Base-by-base conservation (phyloP, 2,797 vertebrate species). In the Cyclura pinguis region DNA sequence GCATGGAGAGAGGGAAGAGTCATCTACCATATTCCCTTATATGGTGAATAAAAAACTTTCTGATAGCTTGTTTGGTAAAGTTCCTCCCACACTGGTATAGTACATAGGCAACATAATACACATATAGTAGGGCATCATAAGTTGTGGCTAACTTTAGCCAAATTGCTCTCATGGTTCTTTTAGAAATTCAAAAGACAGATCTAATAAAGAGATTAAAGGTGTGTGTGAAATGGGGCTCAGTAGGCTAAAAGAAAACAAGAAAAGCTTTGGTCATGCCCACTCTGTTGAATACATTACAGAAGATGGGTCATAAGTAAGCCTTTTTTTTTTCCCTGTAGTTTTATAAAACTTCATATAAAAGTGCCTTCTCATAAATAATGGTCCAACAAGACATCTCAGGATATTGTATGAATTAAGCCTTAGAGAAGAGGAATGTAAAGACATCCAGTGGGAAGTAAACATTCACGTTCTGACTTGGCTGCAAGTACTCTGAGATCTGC, bases 391-490 rank as follows among this genome's bases (percentile, higher is more conserved):
- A n/a, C 29, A 22, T 86, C 20, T 86, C 50, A 86, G 10, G 27
- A 57, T 57, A 38, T 55, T 74, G 32, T 74, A 57, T 16, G 32
- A 76, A 76, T 57, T 76, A 57, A 76, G 72, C 52, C 52, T 86
- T 76, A 76, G n/a, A 86, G 52, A n/a, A 76, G 85, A 86, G 57
- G 52, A 76, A 27, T 42, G 73, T 72, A 86, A 86, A 52, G 72
- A 76, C 85, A 76, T 76, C 12, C n/a, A 42, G 50, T 24, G 76
- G 22, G 72, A 86, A 86, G 59, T 29, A 76, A 86, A 76, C n/a
- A 76, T 76, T 52, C 76, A 86, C 76, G 72, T 57, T 59, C 72
- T 86, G 85, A 86, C 85, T 57, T 86, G 76, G 72, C 85, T 86
- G 72, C n/a, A 86, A 86, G 72, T 52, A 76, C 59, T 76, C 72